Evolutionary conservation across 2,113 vertebrate genomes (phyloP).

Genomic region (Candoia aspera): DNA sequence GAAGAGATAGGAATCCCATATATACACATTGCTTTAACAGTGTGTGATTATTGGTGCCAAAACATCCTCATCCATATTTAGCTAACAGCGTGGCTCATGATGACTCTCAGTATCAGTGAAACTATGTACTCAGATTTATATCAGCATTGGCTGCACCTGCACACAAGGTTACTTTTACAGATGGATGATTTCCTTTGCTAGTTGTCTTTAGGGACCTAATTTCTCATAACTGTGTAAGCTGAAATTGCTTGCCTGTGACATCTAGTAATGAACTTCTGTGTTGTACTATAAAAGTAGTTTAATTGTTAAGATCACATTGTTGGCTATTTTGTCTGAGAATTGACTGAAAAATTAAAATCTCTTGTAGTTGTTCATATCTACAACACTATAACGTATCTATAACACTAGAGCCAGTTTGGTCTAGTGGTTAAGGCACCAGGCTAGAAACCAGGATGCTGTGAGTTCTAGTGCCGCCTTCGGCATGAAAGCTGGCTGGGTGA

Average conservation of each 20-base stretch:
- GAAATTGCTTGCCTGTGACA: constrained; percentile 6
- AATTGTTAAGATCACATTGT: not conserved
- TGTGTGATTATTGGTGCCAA: not conserved
- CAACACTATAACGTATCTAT: no score
- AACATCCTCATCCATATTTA: not conserved
- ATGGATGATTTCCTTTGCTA: not conserved
- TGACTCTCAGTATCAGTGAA: not conserved
- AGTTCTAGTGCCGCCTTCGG: no score
- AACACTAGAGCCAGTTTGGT: no score
- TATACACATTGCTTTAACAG: not conserved
- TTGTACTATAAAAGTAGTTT: constrained; percentile 5
- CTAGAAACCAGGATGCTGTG: no score
- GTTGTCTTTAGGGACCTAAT: not conserved
- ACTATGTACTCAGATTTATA: not conserved
- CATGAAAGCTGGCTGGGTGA: no score
- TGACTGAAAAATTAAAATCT: not conserved
- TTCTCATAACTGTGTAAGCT: constrained; percentile 1
- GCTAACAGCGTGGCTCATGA: not conserved
- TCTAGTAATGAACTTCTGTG: constrained; percentile 6
- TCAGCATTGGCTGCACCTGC: not conserved
- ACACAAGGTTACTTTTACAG: not conserved
- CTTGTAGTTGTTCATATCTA: not conserved
- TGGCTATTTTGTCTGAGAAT: not conserved
- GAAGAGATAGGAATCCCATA: not conserved
- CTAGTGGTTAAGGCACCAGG: no score